Conservation (phyloP, 2,888 invertebrate species). For the Erebia ligea region DNA sequence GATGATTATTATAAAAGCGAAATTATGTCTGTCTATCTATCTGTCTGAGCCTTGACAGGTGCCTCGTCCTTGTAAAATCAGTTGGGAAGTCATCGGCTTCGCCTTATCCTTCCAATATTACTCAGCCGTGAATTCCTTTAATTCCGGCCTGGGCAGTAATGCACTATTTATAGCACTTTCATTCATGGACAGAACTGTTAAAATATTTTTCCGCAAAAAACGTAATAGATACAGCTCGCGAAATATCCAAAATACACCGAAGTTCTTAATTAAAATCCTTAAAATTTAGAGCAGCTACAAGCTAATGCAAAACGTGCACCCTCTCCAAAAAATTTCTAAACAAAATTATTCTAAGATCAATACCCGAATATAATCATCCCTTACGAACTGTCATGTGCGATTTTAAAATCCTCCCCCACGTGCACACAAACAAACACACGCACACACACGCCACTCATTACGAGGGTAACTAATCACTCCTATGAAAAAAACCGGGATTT, state of each 20-base stretch:
- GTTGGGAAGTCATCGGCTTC: no score
- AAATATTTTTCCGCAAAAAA: no score
- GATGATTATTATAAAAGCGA: no score
- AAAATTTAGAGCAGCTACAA: neutral
- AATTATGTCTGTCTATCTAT: no score
- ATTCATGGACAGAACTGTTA: no score
- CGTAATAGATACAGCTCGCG: no score
- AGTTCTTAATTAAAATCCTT: neutral
- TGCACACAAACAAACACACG: constrained; percentile 52
- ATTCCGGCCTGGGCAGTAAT: no score
- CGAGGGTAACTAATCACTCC: constrained; percentile 82
- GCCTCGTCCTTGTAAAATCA: no score
- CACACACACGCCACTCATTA: constrained; percentile 76
- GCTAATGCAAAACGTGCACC: neutral
- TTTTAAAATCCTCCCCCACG: constrained; percentile 58
- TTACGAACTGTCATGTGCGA: constrained; percentile 73
- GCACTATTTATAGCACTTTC: no score
- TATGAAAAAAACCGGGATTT: constrained; percentile 77
- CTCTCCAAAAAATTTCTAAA: constrained; percentile 7
- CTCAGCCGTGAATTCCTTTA: no score
- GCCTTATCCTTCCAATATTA: no score
- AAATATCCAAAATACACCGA: neutral
- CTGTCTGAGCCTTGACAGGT: no score
- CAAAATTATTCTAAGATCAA: constrained; percentile 40
- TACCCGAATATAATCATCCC: constrained; percentile 69